These are phyloP conservation scores for Idris sp. DNA, from an alignment of 1,140 invertebrate genomes.

Conservation along the genomic window DNA sequence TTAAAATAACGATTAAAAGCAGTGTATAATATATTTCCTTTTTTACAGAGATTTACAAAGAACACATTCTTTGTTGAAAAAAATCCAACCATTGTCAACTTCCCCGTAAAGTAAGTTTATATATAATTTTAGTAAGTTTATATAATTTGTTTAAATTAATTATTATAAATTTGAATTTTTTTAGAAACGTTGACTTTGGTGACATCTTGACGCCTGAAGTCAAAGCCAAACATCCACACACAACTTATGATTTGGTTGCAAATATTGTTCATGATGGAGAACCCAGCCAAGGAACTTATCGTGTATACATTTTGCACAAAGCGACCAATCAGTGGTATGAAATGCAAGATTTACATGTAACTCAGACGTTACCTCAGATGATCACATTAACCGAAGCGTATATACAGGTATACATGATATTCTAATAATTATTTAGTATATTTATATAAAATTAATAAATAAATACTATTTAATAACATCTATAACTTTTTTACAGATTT, in stretches of 20 bases:
- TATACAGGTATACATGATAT: slow-evolving; percentile 84
- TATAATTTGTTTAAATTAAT: slow-evolving; percentile 11
- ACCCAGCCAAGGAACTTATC: slow-evolving; percentile 94
- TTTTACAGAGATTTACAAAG: slow-evolving; percentile 92
- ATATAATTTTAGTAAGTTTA: too few relatives aligned
- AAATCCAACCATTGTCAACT: slow-evolving; percentile 99
- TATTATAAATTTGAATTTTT: slow-evolving; percentile 15
- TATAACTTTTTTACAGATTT: slow-evolving; percentile 67
- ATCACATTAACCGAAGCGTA: slow-evolving; percentile 99
- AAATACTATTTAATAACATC: slow-evolving; percentile 12
- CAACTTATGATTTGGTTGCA: slow-evolving; percentile 96
- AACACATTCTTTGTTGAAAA: slow-evolving; percentile 99
- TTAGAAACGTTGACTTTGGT: slow-evolving; percentile 97
- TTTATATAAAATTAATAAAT: too few relatives aligned
- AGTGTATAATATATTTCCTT: too few relatives aligned
- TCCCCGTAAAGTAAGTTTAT: slow-evolving; percentile 98
- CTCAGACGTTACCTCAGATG: slow-evolving; percentile 99
- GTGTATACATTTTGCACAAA: slow-evolving; percentile 97
- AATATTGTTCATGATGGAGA: slow-evolving; percentile 99
- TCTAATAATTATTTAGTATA: too few relatives aligned
- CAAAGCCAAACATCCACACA: slow-evolving; percentile 86
- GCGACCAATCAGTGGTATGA: slow-evolving; percentile 93
- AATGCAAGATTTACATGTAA: slow-evolving; percentile 99
- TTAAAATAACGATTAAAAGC: too few relatives aligned
- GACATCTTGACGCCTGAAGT: slow-evolving; percentile 94